Evolutionary conservation across 2,113 vertebrate genomes (phyloP).

Genomic region (Camelus dromedarius): DNA sequence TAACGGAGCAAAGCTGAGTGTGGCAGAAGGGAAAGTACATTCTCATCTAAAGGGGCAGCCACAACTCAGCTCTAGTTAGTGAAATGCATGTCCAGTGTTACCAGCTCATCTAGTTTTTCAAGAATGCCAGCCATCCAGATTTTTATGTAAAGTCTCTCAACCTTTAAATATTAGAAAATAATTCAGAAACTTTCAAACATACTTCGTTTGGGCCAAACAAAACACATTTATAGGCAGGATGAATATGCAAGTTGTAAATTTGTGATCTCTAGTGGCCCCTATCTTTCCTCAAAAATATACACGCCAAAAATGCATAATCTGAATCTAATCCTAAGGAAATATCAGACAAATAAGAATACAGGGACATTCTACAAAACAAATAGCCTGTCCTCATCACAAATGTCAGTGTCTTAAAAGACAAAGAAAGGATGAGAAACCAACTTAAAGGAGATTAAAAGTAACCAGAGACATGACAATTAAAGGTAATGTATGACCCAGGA

Average conservation of each 20-base stretch:
- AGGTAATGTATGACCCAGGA: background rate
- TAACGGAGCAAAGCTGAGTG: background rate
- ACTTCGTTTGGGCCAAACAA: background rate
- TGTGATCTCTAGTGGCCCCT: background rate
- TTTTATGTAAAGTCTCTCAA: background rate
- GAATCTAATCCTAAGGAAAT: background rate
- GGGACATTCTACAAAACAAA: background rate
- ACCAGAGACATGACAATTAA: background rate
- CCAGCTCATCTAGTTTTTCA: background rate
- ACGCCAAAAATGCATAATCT: background rate
- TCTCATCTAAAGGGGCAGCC: background rate
- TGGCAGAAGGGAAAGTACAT: background rate
- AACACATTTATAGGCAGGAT: background rate
- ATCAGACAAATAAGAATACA: background rate
- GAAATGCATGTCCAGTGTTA: background rate
- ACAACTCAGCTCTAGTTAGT: background rate
- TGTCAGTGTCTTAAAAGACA: background rate
- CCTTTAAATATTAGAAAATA: constrained; percentile 14
- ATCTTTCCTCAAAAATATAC: background rate
- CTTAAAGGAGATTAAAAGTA: background rate
- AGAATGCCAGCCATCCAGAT: background rate
- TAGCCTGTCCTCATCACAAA: background rate
- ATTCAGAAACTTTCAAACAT: background rate
- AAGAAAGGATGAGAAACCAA: background rate
- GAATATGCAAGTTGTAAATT: background rate